Conservation (phyloP, 2,113 vertebrate genomes). For the Prietella phreatophila region DNA sequence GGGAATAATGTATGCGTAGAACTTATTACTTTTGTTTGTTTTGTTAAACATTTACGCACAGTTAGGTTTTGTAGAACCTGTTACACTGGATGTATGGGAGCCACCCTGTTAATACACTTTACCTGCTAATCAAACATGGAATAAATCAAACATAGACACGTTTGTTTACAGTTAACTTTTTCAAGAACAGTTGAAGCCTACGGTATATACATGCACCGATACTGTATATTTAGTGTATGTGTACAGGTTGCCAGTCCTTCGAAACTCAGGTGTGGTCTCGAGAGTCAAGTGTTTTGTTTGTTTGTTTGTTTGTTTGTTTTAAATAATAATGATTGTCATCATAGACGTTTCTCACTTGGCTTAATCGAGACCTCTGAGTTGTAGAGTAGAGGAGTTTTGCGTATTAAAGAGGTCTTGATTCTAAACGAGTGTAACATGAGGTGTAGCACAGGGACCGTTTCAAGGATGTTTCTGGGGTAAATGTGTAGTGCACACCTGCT, state of each 20-base stretch:
- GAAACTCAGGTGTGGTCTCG: no score
- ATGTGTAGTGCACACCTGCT: slow-evolving; percentile 60
- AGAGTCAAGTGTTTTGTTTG: no score
- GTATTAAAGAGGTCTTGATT: no score
- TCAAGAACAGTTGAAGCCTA: background rate
- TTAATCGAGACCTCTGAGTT: background rate
- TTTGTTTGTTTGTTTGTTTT: no score
- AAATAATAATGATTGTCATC: background rate
- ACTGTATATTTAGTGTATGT: background rate
- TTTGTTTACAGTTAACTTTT: slow-evolving; percentile 24
- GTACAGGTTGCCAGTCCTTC: background rate
- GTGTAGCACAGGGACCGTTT: slow-evolving; percentile 13
- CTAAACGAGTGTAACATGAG: background rate
- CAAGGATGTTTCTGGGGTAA: slow-evolving; percentile 17
- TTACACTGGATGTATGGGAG: slow-evolving; percentile 25
- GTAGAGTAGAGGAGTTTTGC: background rate
- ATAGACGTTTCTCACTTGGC: background rate
- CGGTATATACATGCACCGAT: background rate
- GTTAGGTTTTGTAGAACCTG: background rate
- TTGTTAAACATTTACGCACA: background rate
- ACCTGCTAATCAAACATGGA: slow-evolving; percentile 3
- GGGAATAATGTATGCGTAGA: background rate
- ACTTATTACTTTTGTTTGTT: no score
- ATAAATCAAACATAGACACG: slow-evolving; percentile 37
- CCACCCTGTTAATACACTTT: slow-evolving; percentile 47